These are phyloP conservation scores for Nematopogon swammerdamellus DNA, from an alignment of 2,888 invertebrate species.

Conservation along the genomic window DNA sequence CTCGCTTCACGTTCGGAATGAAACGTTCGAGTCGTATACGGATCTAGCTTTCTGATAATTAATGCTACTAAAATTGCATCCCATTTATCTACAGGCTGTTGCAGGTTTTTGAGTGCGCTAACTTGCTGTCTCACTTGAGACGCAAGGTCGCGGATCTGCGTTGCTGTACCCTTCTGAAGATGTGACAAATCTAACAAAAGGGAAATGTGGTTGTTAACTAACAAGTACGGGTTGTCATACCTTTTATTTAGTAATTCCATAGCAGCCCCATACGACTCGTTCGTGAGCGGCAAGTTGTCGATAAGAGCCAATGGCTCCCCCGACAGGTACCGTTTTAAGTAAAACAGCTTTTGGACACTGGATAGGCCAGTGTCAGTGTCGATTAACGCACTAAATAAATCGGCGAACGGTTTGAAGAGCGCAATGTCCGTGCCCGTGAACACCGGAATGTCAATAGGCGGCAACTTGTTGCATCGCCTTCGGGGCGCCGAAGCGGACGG, in stretches of 20 bases:
- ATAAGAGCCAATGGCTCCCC: constrained; percentile 9
- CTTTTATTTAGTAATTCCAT: constrained; percentile 6
- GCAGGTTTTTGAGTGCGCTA: not conserved
- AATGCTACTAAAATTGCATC: not conserved
- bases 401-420: too few species aligned
- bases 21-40: not conserved
- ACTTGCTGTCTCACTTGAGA: not conserved
- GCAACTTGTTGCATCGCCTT: too few species aligned
- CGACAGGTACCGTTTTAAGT: not conserved
- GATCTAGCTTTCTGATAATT: not conserved
- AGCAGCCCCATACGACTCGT: constrained; percentile 7
- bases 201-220: constrained; percentile 7
- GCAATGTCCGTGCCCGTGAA: too few species aligned
- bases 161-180: not conserved
- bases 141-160: not conserved
- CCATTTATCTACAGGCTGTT: not conserved
- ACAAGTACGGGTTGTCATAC: constrained; percentile 7
- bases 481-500: too few species aligned
- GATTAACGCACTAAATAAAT: too few species aligned
- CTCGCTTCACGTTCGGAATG: not conserved
- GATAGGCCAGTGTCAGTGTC: too few species aligned
- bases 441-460: too few species aligned
- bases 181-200: constrained; percentile 4
- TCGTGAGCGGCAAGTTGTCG: constrained; percentile 9
- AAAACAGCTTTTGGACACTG: not conserved